Percentiles rank a stretch among this genome's conserved stretches.
Conservation (phyloP, 2,797 vertebrate species). For the Rachycentron canadum region DNA sequence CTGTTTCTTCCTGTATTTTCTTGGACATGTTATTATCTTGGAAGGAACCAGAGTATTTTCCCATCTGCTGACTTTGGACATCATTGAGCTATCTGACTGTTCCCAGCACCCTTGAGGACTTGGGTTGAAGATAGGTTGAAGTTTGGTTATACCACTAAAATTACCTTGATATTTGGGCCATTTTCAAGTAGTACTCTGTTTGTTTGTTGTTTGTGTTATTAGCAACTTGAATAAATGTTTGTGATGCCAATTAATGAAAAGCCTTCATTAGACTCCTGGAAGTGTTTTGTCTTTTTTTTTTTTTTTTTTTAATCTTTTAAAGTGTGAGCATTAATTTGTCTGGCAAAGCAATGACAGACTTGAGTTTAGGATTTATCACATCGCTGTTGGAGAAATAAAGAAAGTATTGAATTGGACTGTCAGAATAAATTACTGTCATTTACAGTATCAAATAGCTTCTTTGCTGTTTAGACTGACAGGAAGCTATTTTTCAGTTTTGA, state of each 20-base stretch:
- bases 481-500: conserved; percentile 11
- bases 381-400: neutral
- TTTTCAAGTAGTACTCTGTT: neutral
- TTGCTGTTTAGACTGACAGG: neutral
- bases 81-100: conserved; percentile 4
- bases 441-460: conserved; percentile 18
- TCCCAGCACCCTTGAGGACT: neutral
- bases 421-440: conserved; percentile 33
- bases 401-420: neutral
- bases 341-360: neutral
- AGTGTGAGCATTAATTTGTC: conserved; percentile 8
- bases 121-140: neutral
- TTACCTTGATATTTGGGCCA: conserved; percentile 5
- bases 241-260: neutral
- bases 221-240: neutral
- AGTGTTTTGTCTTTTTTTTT: conserved; percentile 3
- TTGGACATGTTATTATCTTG: conserved; percentile 28
- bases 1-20: conserved; percentile 5
- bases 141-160: neutral
- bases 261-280: neutral
- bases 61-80: conserved; percentile 18
- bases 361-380: conserved; percentile 17
- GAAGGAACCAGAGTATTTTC: neutral
- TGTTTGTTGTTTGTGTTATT: too few relatives aligned
- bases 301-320: neutral